These are phyloP conservation scores for Mactromeris polynyma DNA, from an alignment of 2,888 invertebrate species.

Conservation along the genomic window DNA sequence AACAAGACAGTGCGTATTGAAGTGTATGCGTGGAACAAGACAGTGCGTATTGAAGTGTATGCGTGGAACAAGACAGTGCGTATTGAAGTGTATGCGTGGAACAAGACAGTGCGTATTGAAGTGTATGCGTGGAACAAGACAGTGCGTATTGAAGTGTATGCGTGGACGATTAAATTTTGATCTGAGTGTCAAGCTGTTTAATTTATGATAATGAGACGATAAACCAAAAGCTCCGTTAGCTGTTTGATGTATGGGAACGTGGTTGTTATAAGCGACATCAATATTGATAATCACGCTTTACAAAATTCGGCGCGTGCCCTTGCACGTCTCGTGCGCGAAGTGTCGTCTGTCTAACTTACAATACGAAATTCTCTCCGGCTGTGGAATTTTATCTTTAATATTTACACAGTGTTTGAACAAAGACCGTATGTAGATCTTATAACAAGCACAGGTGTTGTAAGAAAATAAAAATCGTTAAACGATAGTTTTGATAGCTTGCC, in stretches of 20 bases:
- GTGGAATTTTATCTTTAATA: conserved; percentile 49
- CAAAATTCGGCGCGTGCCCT: conserved; percentile 40
- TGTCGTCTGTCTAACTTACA: conserved; percentile 24
- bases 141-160: background rate
- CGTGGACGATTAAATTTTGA: background rate
- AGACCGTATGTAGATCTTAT: conserved; percentile 36
- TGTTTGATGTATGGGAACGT: background rate
- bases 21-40: too few species aligned
- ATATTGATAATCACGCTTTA: background rate
- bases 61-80: too few species aligned
- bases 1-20: background rate
- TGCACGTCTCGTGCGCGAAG: conserved; percentile 39
- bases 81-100: too few species aligned
- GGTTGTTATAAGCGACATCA: background rate
- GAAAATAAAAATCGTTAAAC: conserved; percentile 36
- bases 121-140: too few species aligned
- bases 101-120: too few species aligned
- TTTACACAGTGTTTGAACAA: conserved; percentile 53
- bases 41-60: too few species aligned
- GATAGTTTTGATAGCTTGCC: conserved; percentile 30
- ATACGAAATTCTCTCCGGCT: conserved; percentile 19
- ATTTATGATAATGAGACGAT: background rate
- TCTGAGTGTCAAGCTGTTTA: background rate
- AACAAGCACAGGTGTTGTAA: conserved; percentile 40
- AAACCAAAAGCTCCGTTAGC: background rate